Evolutionary conservation across 2,888 invertebrate genomes (phyloP).

Genomic region (Arge pagana): DNA sequence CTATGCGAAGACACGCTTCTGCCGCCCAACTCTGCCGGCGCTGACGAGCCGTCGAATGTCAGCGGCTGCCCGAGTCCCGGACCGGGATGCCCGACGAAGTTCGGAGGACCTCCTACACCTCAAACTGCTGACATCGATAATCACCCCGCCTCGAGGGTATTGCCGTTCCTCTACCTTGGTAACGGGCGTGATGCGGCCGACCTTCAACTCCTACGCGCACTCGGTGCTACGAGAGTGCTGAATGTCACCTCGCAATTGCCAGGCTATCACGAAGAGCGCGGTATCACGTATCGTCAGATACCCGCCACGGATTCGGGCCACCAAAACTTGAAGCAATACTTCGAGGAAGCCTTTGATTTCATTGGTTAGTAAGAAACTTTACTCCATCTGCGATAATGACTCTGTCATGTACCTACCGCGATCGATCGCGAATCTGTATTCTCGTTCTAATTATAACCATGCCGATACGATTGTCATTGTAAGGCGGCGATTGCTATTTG

Average conservation of each 20-base stretch:
- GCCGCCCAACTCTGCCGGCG: slow-evolving; percentile 51
- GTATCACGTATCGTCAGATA: slow-evolving; percentile 75
- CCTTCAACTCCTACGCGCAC: slow-evolving; percentile 66
- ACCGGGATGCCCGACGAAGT: slow-evolving; percentile 51
- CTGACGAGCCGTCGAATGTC: slow-evolving; percentile 48
- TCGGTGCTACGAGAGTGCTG: slow-evolving; percentile 77
- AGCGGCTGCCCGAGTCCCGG: slow-evolving; percentile 58
- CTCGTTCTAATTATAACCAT: too few relatives aligned
- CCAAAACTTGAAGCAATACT: slow-evolving; percentile 87
- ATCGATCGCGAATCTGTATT: too few relatives aligned
- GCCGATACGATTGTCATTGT: too few relatives aligned
- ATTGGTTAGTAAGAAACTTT: slow-evolving; percentile 69
- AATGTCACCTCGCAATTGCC: slow-evolving; percentile 81
- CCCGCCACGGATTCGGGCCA: slow-evolving; percentile 83
- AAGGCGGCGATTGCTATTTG: too few relatives aligned
- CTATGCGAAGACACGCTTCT: slow-evolving; percentile 74
- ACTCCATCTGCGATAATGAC: too few relatives aligned
- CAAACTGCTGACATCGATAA: slow-evolving; percentile 68
- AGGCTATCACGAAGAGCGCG: slow-evolving; percentile 70
- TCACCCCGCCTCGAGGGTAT: slow-evolving; percentile 76
- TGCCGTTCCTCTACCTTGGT: slow-evolving; percentile 81
- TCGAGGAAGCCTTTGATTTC: slow-evolving; percentile 84
- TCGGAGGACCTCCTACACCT: slow-evolving; percentile 45
- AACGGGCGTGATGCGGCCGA: slow-evolving; percentile 82
- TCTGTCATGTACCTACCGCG: too few relatives aligned